Conservation (phyloP, 2,797 vertebrate genomes). For the Malurus leucopterus region DNA sequence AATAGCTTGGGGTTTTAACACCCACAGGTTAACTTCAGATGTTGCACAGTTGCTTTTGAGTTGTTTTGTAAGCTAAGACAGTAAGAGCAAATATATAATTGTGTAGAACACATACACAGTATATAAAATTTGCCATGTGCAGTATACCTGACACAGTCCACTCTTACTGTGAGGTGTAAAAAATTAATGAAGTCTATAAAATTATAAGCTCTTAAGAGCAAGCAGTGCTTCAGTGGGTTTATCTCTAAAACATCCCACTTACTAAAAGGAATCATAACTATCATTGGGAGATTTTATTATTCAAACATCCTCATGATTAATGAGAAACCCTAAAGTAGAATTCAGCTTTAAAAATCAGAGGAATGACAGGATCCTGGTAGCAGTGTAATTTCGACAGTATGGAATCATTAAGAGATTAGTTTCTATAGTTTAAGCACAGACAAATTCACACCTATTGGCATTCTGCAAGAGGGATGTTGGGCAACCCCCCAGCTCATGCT, state of each 20-base stretch:
- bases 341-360: not conserved
- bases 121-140: not conserved
- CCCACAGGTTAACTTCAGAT: not conserved
- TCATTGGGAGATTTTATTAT: not conserved
- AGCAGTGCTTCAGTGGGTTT: not conserved
- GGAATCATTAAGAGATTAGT: not conserved
- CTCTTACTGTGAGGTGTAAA: not conserved
- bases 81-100: not conserved
- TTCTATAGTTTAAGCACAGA: not conserved
- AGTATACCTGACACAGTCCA: not conserved
- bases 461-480: not conserved
- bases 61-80: not conserved
- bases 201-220: not conserved
- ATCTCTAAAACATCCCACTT: not conserved
- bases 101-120: not conserved
- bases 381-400: not conserved
- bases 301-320: not conserved
- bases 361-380: not conserved
- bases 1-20: not conserved
- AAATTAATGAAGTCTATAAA: not conserved
- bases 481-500: not conserved
- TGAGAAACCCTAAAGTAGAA: not conserved
- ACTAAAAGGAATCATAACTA: not conserved
- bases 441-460: not conserved
- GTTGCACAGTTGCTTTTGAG: not conserved